Base-by-base conservation (phyloP, 1,140 invertebrate genomes). In the Popillia japonica region DNA sequence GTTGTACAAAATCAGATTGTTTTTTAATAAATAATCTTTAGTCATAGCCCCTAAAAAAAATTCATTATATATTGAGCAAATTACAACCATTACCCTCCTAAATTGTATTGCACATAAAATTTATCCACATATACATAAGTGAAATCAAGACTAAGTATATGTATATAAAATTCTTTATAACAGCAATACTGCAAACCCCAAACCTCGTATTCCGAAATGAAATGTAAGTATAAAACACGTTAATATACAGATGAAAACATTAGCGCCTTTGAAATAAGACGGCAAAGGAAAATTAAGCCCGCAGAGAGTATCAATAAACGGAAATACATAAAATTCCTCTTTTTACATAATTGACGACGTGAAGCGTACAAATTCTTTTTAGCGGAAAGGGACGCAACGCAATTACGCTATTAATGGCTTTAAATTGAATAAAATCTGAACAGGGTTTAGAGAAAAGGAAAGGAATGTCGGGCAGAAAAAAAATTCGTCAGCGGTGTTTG, bases 391-490 rank as follows among this genome's bases (percentile, higher is more conserved):
- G 44, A 48, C 0, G 44, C 17, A 14, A n/a, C 11, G 44, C 44
- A 48, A 48, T 48, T 48, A 48, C 44, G 44, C 44, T 48, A 48
- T 48, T 48, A 48, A 48, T 48, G 44, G 44, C 44, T 48, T 48
- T 11, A 48, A 48, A 48, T 48, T 48, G 44, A 48, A 48, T 48
- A 48, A 11, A 48, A 48, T 48, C 44, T 48, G 44, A 48, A 48
- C 17, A n/a, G 44, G 44, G 11, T 48, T 48, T 48, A 48, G 44
- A 14, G 44, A 10, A 48, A 48, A 48, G 44, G 3, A 48, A 48
- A 11, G 44, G 44, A 48, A 48, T 8, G 44, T 14, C 10, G 11
- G 11, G 11, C 11, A 48, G 4, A 48, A n/a, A 48, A 14, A 48
- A 48, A 48, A 42, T n/a, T n/a, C n/a, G n/a, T n/a, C n/a, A n/a